Percentiles rank a stretch among this genome's conserved stretches.
Conservation (phyloP, 2,797 vertebrate species). For the Hafferia zeledoni region DNA sequence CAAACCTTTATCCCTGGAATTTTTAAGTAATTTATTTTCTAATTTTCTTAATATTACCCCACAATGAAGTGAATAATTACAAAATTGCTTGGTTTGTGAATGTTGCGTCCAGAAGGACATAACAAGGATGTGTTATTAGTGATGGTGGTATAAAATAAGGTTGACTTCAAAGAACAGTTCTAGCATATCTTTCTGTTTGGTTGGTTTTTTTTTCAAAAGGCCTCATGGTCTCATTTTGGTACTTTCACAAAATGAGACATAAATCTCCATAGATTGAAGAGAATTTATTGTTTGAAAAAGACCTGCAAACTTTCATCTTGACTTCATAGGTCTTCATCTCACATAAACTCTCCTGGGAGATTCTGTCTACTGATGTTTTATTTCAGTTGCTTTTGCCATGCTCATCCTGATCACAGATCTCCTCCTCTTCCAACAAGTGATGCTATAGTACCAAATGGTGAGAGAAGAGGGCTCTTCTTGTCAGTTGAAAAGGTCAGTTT, state of each 20-base stretch:
- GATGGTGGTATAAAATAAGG: neutral
- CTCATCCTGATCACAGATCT: neutral
- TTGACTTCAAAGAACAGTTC: neutral
- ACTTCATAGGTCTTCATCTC: neutral
- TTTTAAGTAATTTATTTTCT: conserved; percentile 46
- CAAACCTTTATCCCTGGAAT: neutral
- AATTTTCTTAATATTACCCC: conserved; percentile 42
- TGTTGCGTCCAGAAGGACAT: neutral
- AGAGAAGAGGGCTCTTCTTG: neutral
- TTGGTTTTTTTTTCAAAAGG: neutral
- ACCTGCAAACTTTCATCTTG: neutral
- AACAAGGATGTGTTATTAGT: neutral
- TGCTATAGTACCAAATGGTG: neutral
- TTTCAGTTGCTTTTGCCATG: neutral
- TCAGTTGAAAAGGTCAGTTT: neutral
- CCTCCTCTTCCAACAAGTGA: neutral
- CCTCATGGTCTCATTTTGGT: neutral
- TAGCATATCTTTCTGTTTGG: neutral
- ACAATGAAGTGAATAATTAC: neutral
- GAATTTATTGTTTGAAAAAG: neutral
- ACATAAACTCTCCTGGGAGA: neutral
- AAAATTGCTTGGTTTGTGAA: neutral
- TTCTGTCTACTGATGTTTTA: neutral
- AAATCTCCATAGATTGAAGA: neutral
- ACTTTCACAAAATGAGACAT: neutral